Conservation (phyloP, 2,888 invertebrate genomes). For the Epistrophella euchroma region DNA sequence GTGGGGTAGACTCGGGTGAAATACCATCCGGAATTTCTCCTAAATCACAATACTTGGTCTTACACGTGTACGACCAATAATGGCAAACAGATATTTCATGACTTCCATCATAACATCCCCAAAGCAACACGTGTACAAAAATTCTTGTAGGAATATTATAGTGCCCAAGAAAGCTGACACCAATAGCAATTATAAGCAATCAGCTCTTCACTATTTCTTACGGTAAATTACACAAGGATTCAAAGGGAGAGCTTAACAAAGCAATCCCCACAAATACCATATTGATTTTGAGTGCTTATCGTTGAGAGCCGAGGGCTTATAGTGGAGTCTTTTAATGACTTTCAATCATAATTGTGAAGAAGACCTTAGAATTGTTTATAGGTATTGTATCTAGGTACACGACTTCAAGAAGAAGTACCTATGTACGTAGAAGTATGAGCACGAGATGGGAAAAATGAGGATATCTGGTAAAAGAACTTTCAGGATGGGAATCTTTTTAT, state of each 20-base stretch:
- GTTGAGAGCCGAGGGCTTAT: constrained; percentile 27
- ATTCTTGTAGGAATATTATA: background rate
- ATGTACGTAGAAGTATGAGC: background rate
- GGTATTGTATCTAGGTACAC: background rate
- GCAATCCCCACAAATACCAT: constrained; percentile 45
- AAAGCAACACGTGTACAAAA: constrained; percentile 18
- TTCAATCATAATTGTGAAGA: constrained; percentile 64
- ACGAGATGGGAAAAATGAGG: background rate
- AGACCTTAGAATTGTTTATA: constrained; percentile 25
- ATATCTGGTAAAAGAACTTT: background rate
- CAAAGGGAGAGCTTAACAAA: constrained; percentile 22
- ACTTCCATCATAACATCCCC: background rate
- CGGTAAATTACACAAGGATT: constrained; percentile 48
- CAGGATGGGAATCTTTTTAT: background rate
- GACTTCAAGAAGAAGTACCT: background rate
- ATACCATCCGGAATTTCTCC: background rate
- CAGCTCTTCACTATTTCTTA: background rate
- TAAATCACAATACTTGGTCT: background rate
- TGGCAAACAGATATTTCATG: background rate
- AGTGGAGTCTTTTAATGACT: constrained; percentile 52
- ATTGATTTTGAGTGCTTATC: constrained; percentile 61
- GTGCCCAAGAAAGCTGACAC: background rate
- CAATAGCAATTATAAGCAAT: background rate
- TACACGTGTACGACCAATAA: constrained; percentile 10
- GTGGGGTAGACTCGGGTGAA: background rate